A percentile compares a stretch with the other conserved stretches of the same genome.
Evolutionary conservation across 2,888 invertebrate genomes (phyloP).

Genomic region (Athalia rosae): DNA sequence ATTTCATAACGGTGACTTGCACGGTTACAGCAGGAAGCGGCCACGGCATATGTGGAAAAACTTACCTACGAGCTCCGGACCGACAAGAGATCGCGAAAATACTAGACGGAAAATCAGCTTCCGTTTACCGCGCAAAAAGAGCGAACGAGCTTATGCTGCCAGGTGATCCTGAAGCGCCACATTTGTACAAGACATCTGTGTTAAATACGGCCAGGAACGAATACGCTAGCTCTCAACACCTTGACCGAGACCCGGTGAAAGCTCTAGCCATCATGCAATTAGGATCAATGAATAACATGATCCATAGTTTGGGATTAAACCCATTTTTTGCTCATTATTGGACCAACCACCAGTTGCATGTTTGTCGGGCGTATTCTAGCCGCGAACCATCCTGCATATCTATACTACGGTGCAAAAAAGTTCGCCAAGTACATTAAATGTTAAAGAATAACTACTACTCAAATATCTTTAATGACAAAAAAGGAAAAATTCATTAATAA

Average conservation of each 20-base stretch:
- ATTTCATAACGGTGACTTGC: constrained; percentile 23
- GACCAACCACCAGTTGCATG: constrained; percentile 44
- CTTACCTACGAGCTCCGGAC: constrained; percentile 25
- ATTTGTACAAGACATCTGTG: not conserved
- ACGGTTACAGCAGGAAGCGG: constrained; percentile 11
- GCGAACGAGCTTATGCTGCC: constrained; percentile 41
- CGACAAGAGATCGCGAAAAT: constrained; percentile 31
- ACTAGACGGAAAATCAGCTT: constrained; percentile 16
- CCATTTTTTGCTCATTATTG: constrained; percentile 49
- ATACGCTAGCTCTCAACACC: constrained; percentile 9
- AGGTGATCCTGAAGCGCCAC: not conserved
- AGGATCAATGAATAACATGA: constrained; percentile 28
- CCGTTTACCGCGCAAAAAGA: constrained; percentile 33
- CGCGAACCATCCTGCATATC: no score
- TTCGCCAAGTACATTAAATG: no score
- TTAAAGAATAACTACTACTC: no score
- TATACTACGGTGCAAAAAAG: no score
- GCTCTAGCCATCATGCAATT: constrained; percentile 21
- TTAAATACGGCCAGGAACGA: not conserved
- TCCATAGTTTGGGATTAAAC: constrained; percentile 43
- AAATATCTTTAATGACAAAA: no score
- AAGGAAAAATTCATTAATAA: no score
- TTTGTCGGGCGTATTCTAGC: constrained; percentile 48
- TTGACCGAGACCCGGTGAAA: constrained; percentile 42
- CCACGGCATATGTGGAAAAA: constrained; percentile 28